A percentile compares a stretch with the other conserved stretches of the same genome.
phyloP scores from a whole-genome alignment of 2,888 invertebrate species.

The Deroplatys truncata region DNA sequence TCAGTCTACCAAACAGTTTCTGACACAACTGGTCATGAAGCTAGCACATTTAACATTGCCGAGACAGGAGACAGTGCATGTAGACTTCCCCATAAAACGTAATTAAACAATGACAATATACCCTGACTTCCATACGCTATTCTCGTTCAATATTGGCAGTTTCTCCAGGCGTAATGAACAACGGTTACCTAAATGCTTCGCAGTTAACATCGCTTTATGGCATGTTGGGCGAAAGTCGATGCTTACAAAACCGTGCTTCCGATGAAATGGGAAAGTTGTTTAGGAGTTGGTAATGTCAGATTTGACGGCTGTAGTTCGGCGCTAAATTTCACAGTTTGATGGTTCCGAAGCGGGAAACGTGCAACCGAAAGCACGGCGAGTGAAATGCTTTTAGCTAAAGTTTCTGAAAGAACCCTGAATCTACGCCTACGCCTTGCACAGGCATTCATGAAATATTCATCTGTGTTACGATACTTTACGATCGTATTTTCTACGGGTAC shows the following conservation, averaged over 20 bases:
- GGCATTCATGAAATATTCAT: background rate
- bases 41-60: too few species aligned
- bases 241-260: background rate
- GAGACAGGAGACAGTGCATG: too few species aligned
- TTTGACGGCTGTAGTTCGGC: background rate
- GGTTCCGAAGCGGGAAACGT: too few species aligned
- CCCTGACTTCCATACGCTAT: too few species aligned
- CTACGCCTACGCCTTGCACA: background rate
- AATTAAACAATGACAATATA: too few species aligned
- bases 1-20: too few species aligned
- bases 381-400: background rate
- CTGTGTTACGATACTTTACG: too few species aligned
- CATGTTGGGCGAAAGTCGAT: background rate
- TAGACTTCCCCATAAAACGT: too few species aligned
- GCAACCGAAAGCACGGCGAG: background rate
- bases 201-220: background rate
- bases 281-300: background rate
- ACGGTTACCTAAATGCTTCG: background rate
- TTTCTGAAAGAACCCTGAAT: background rate
- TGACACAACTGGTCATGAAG: too few species aligned
- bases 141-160: too few species aligned
- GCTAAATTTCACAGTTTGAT: background rate
- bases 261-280: background rate
- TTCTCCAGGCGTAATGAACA: background rate
- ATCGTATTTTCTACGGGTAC: too few species aligned